phyloP scores from a whole-genome alignment of 2,113 vertebrate species.

The Sapajus apella region DNA sequence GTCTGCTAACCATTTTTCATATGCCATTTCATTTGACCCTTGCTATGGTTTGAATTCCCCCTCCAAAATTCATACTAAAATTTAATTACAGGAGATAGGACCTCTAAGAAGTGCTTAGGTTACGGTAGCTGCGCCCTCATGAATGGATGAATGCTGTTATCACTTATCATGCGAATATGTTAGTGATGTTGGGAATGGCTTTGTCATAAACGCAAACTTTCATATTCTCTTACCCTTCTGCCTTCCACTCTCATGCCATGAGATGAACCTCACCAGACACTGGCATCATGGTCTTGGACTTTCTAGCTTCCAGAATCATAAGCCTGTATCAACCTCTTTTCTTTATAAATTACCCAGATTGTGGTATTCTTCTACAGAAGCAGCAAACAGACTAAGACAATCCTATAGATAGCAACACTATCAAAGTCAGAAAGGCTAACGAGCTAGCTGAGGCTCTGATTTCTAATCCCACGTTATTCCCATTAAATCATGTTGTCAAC shows the following conservation, averaged over 20 bases:
- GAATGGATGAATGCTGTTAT: background rate
- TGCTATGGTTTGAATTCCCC: background rate
- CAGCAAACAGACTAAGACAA: background rate
- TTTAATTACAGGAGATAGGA: background rate
- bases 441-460: background rate
- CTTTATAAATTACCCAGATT: background rate
- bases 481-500: background rate
- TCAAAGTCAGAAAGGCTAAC: background rate
- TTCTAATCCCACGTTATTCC: background rate
- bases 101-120: background rate
- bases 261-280: background rate
- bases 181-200: background rate
- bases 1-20: background rate
- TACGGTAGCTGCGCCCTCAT: background rate
- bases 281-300: background rate
- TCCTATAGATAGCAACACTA: background rate
- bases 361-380: background rate
- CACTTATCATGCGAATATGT: background rate
- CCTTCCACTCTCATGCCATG: background rate
- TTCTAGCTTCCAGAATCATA: background rate
- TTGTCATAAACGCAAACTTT: background rate
- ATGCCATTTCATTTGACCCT: background rate
- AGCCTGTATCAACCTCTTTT: background rate
- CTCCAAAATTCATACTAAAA: background rate
- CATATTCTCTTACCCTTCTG: background rate